These are phyloP conservation scores for Burhinus oedicnemus DNA, from an alignment of 2,113 vertebrate species.

Conservation along the genomic window DNA sequence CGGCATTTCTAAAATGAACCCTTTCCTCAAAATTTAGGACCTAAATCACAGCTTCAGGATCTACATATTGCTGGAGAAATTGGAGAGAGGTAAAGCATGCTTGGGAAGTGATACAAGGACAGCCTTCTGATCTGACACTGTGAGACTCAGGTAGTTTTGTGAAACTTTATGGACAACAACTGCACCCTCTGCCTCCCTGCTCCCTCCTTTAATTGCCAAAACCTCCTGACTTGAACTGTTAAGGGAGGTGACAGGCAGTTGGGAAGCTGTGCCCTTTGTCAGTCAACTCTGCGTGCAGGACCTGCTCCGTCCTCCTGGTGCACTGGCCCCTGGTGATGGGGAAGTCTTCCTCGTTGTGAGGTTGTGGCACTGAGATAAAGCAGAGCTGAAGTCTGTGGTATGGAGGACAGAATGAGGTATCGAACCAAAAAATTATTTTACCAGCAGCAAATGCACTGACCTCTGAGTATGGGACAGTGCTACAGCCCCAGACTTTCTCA, in stretches of 20 bases:
- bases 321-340: not conserved
- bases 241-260: not conserved
- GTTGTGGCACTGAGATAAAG: not conserved
- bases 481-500: not conserved
- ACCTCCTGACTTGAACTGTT: not conserved
- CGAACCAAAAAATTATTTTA: not conserved
- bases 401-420: not conserved
- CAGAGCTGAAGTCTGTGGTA: not conserved
- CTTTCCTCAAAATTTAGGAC: not conserved
- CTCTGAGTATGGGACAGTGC: not conserved
- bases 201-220: not conserved
- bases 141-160: not conserved
- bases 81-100: not conserved
- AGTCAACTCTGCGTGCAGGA: not conserved
- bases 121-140: not conserved
- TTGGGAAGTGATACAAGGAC: not conserved
- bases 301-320: not conserved
- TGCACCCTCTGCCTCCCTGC: not conserved
- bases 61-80: rapidly evolving
- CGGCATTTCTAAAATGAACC: not conserved
- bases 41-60: not conserved
- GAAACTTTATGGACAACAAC: too few species aligned
- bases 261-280: not conserved
- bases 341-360: not conserved
- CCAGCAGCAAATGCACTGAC: not conserved